Evolutionary conservation across 2,113 vertebrate species (phyloP).

Genomic region (Capricornis sumatraensis): DNA sequence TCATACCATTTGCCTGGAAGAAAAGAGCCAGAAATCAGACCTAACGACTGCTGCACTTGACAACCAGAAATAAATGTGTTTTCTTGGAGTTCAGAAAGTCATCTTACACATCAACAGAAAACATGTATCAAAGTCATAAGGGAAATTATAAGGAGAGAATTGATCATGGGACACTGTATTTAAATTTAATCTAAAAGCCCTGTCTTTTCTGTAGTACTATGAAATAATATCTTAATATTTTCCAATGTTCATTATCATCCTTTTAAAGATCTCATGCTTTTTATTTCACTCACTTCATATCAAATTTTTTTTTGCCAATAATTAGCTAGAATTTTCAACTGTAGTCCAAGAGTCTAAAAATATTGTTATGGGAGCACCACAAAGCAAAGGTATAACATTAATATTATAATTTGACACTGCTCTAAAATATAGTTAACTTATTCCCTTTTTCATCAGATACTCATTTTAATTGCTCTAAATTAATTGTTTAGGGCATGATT

Average conservation of each 20-base stretch:
- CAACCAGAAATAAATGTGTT: background rate
- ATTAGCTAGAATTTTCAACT: background rate
- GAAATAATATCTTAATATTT: background rate
- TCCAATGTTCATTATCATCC: background rate
- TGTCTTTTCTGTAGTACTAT: background rate
- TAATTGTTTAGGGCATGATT: background rate
- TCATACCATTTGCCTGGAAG: background rate
- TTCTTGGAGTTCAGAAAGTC: background rate
- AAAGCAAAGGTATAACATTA: background rate
- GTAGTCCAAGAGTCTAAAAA: background rate
- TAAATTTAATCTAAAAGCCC: background rate
- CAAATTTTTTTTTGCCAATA: background rate
- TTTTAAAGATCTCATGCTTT: background rate
- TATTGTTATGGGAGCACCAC: background rate
- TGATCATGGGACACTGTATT: background rate
- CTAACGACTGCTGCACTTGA: background rate
- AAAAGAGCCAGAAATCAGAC: background rate
- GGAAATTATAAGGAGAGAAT: background rate
- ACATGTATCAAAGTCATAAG: background rate
- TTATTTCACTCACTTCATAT: background rate
- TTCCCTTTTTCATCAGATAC: background rate
- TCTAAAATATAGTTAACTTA: background rate
- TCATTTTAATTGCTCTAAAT: constrained; percentile 14
- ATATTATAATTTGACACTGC: background rate
- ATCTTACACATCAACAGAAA: background rate